These are phyloP conservation scores for Podarcis siculus DNA, from an alignment of 2,797 vertebrate species.

Conservation along the genomic window DNA sequence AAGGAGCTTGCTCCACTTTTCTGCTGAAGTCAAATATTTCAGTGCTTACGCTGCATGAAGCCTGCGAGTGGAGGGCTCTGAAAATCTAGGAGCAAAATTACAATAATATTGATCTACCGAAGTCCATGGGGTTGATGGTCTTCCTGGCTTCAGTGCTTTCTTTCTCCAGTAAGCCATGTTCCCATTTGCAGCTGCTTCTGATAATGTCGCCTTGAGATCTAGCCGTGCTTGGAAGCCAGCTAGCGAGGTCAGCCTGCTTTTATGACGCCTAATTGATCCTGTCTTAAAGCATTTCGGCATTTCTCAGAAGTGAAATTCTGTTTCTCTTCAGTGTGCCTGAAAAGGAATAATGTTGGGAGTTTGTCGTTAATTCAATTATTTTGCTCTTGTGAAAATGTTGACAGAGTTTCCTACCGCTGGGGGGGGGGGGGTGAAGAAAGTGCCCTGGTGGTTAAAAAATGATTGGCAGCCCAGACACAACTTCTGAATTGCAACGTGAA, in stretches of 20 bases:
- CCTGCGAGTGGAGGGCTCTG: background rate
- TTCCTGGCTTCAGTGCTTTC: background rate
- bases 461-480: slow-evolving; percentile 68
- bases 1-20: background rate
- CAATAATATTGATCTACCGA: slow-evolving; percentile 8
- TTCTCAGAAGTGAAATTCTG: slow-evolving; percentile 40
- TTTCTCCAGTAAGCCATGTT: slow-evolving; percentile 1
- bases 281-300: slow-evolving; percentile 64
- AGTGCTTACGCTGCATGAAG: background rate
- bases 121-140: slow-evolving; percentile 1
- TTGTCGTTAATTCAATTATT: slow-evolving; percentile 73
- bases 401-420: slow-evolving; percentile 63
- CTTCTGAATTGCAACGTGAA: slow-evolving; percentile 58
- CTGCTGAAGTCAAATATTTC: background rate
- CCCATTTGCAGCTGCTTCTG: slow-evolving; percentile 37
- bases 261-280: slow-evolving; percentile 58
- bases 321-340: slow-evolving; percentile 59
- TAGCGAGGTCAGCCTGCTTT: slow-evolving; percentile 39
- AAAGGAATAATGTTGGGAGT: slow-evolving; percentile 66
- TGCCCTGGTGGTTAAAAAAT: slow-evolving; percentile 35
- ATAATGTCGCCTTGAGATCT: background rate
- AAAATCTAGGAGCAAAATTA: background rate
- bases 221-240: slow-evolving; percentile 1
- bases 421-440: slow-evolving; percentile 30
- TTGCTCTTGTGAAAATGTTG: slow-evolving; percentile 69